phyloP scores from a whole-genome alignment of 1,140 invertebrate genomes.

The Drosophila pectinifera region DNA sequence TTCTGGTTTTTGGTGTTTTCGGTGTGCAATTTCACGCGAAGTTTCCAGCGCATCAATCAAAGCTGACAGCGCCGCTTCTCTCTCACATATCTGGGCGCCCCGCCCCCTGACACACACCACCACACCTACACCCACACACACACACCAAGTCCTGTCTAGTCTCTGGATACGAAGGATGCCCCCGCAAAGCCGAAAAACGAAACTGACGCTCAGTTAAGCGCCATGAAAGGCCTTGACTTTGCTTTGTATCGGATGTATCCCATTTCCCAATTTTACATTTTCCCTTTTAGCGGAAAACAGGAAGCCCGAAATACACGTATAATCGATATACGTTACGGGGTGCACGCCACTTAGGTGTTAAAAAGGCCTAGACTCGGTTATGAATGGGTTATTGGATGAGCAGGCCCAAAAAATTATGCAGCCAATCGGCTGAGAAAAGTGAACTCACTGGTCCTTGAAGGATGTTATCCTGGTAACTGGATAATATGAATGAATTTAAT shows the following conservation, averaged over 20 bases:
- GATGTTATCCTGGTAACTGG: neutral
- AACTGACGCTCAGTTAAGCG: constrained; percentile 40
- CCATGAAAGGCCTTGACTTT: constrained; percentile 48
- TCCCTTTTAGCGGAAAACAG: neutral
- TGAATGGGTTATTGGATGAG: neutral
- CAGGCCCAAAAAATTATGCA: constrained; percentile 1
- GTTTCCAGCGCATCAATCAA: constrained; percentile 80
- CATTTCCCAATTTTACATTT: constrained; percentile 14
- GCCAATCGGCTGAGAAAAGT: neutral
- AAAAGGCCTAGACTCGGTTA: neutral
- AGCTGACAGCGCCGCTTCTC: constrained; percentile 46
- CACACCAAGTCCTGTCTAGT: constrained; percentile 16
- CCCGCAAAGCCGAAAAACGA: constrained; percentile 26
- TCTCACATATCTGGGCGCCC: constrained; percentile 10
- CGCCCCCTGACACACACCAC: neutral
- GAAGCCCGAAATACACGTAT: constrained; percentile 7
- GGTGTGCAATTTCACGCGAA: constrained; percentile 81
- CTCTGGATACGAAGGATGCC: too few species aligned
- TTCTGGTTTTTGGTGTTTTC: constrained; percentile 43
- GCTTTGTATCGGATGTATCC: constrained; percentile 39
- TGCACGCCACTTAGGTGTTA: too few species aligned
- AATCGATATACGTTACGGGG: constrained; percentile 3
- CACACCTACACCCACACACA: neutral
- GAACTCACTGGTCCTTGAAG: neutral
- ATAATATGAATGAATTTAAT: neutral